Evolutionary conservation across 2,888 invertebrate genomes (phyloP).

Genomic region (Drosophila subquinaria): DNA sequence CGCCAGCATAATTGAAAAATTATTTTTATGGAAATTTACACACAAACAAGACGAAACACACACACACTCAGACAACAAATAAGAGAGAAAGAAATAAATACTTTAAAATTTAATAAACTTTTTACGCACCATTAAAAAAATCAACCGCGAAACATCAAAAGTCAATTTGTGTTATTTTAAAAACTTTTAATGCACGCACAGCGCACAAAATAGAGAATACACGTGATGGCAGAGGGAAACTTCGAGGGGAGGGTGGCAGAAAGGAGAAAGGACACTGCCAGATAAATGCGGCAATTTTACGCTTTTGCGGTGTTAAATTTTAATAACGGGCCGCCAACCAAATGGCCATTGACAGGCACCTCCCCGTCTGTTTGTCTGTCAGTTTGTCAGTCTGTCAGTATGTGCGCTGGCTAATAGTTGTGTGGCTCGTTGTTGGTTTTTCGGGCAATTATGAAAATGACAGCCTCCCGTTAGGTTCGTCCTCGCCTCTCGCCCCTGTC

Average conservation of each 20-base stretch:
- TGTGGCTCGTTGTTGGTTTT: slow-evolving; percentile 71
- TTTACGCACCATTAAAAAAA: slow-evolving; percentile 79
- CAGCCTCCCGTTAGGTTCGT: slow-evolving; percentile 29
- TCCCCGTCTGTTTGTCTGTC: slow-evolving; percentile 22
- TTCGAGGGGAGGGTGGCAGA: slow-evolving; percentile 1
- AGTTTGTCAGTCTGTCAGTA: slow-evolving; percentile 22
- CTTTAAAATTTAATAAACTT: slow-evolving; percentile 81
- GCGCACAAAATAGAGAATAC: slow-evolving; percentile 20
- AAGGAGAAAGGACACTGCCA: slow-evolving; percentile 48
- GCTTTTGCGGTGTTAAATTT: slow-evolving; percentile 79
- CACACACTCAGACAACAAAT: slow-evolving; percentile 11
- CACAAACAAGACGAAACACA: slow-evolving; percentile 30
- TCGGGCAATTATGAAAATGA: slow-evolving; percentile 78
- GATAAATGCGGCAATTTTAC: slow-evolving; percentile 80
- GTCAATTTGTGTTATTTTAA: slow-evolving; percentile 79
- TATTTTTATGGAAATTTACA: slow-evolving; percentile 71
- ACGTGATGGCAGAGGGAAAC: background rate
- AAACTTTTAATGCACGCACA: slow-evolving; percentile 74
- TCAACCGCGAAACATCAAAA: slow-evolving; percentile 82
- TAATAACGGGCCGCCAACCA: slow-evolving; percentile 67
- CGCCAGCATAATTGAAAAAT: slow-evolving; percentile 72
- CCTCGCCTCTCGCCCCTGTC: background rate
- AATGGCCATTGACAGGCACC: slow-evolving; percentile 49
- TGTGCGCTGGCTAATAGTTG: slow-evolving; percentile 71
- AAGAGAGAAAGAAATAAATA: slow-evolving; percentile 26